phyloP scores from a whole-genome alignment of 2,888 invertebrate species.

The Parelbella ahira region DNA sequence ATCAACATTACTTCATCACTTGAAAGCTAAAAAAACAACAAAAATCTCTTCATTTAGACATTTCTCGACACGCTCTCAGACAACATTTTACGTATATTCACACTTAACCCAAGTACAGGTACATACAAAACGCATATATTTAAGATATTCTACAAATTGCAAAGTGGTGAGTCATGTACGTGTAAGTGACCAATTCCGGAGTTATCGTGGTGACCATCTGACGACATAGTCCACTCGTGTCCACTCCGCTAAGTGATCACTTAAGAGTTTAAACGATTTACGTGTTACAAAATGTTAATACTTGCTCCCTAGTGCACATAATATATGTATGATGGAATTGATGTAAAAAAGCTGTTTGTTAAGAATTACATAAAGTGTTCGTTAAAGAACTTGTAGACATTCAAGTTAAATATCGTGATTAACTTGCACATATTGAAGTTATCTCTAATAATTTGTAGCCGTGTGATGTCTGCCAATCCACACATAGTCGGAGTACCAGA shows the following conservation, averaged over 20 bases:
- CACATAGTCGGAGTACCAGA: too few relatives aligned
- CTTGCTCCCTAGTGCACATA: too few relatives aligned
- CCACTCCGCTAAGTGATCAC: conserved; percentile 18
- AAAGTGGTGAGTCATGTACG: conserved; percentile 18
- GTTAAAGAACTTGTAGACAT: too few relatives aligned
- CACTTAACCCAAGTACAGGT: background rate
- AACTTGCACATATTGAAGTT: too few relatives aligned
- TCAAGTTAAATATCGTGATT: too few relatives aligned
- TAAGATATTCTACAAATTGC: conserved; percentile 7
- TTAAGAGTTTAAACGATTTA: conserved; percentile 20
- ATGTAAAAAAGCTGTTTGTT: too few relatives aligned
- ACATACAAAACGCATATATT: conserved; percentile 16
- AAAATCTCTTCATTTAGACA: conserved; percentile 1
- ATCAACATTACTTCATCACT: background rate
- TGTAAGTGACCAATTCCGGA: conserved; percentile 23
- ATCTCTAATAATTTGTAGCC: too few relatives aligned
- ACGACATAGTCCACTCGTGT: conserved; percentile 16
- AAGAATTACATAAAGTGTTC: too few relatives aligned
- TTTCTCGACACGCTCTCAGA: conserved; percentile 3
- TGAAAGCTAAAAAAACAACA: background rate
- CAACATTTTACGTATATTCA: conserved; percentile 6
- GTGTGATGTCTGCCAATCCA: too few relatives aligned
- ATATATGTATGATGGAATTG: too few relatives aligned
- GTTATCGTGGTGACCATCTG: conserved; percentile 18
- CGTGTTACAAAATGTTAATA: too few relatives aligned